A percentile compares a stretch with the other conserved stretches of the same genome.
phyloP scores from a whole-genome alignment of 2,113 vertebrate genomes.

The Sclerurus mexicanus region DNA sequence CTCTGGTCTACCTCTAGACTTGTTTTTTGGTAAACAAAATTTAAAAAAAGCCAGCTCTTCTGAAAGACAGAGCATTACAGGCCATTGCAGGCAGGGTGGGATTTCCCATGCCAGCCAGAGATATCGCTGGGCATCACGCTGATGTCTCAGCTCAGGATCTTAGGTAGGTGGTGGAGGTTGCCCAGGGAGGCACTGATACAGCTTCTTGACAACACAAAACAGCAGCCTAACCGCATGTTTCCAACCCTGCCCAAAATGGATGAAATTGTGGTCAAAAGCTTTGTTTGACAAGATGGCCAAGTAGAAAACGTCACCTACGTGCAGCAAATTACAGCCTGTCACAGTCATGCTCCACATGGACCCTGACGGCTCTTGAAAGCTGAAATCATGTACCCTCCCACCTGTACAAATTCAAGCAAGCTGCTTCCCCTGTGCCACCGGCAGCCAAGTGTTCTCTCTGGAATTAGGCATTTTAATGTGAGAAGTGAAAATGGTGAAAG shows the following conservation, averaged over 20 bases:
- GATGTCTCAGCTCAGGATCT: not conserved
- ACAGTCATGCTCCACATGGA: not conserved
- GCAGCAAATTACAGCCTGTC: not conserved
- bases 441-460: not conserved
- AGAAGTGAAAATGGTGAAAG: not conserved
- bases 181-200: not conserved
- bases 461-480: not conserved
- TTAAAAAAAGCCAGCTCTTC: not conserved
- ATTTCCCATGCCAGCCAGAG: not conserved
- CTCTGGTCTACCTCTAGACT: not conserved
- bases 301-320: not conserved
- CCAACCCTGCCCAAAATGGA: not conserved
- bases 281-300: not conserved
- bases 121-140: rapidly evolving
- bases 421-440: not conserved
- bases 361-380: not conserved
- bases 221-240: not conserved
- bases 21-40: not conserved
- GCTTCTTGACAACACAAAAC: rapidly evolving
- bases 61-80: not conserved
- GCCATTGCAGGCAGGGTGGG: not conserved
- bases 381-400: not conserved
- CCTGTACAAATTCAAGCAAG: not conserved
- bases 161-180: not conserved
- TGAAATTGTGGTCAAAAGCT: not conserved